Percentiles rank a stretch among this genome's conserved stretches.
Evolutionary conservation across 2,888 invertebrate genomes (phyloP).

Genomic region (Ormyrus thymus): DNA sequence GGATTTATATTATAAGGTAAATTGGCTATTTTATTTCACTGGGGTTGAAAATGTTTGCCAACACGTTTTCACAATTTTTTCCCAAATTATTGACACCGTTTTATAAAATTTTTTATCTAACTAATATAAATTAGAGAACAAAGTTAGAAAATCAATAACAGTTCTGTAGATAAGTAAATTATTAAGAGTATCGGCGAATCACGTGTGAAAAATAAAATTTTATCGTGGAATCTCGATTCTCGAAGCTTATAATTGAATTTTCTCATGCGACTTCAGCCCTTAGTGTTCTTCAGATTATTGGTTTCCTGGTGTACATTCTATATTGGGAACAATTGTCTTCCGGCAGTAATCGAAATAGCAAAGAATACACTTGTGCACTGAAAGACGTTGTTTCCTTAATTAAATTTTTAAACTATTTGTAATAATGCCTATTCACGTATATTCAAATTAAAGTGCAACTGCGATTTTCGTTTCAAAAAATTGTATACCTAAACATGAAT

Average conservation of each 20-base stretch:
- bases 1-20: not conserved
- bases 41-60: not conserved
- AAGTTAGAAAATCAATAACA: too few species aligned
- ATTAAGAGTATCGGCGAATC: slow-evolving; percentile 40
- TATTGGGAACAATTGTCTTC: slow-evolving; percentile 44
- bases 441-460: too few species aligned
- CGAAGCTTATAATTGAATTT: slow-evolving; percentile 52
- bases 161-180: slow-evolving; percentile 1
- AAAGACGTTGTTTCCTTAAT: slow-evolving; percentile 1
- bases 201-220: slow-evolving; percentile 52
- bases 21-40: slow-evolving; percentile 17
- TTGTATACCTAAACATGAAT: too few species aligned
- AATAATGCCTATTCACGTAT: too few species aligned
- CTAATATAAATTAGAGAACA: too few species aligned
- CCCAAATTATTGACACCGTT: too few species aligned
- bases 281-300: slow-evolving; percentile 44
- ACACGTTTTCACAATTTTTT: too few species aligned
- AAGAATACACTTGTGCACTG: not conserved
- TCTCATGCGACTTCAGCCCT: slow-evolving; percentile 38
- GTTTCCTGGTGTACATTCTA: slow-evolving; percentile 45
- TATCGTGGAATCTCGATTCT: slow-evolving; percentile 44
- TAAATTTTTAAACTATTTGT: slow-evolving; percentile 16
- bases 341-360: slow-evolving; percentile 31
- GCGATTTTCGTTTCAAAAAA: too few species aligned
- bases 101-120: too few species aligned